A percentile compares a stretch with the other conserved stretches of the same genome.
Evolutionary conservation across 2,888 invertebrate species (phyloP).

Genomic region (Branchipolynoe longqiensis): DNA sequence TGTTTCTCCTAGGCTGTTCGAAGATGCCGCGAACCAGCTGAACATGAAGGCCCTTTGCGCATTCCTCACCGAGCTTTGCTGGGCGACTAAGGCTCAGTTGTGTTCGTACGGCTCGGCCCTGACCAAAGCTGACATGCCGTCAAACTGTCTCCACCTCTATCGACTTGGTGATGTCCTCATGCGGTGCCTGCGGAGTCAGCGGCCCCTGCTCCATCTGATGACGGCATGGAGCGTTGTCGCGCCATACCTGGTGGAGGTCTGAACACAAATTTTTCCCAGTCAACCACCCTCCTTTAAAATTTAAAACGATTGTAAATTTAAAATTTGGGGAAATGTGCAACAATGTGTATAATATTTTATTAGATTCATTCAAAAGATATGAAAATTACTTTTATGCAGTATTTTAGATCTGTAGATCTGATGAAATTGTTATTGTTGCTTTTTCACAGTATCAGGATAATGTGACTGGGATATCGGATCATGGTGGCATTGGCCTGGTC

Average conservation of each 20-base stretch:
- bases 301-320: too few relatives aligned
- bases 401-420: too few relatives aligned
- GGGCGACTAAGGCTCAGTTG: constrained; percentile 92
- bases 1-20: constrained; percentile 89
- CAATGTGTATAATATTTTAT: too few relatives aligned
- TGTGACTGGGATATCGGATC: too few relatives aligned
- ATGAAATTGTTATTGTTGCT: too few relatives aligned
- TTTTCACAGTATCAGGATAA: too few relatives aligned
- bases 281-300: too few relatives aligned
- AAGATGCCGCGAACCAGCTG: constrained; percentile 92
- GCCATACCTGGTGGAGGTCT: constrained; percentile 95
- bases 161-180: constrained; percentile 94
- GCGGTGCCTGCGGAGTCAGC: constrained; percentile 91
- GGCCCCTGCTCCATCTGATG: constrained; percentile 95
- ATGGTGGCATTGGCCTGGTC: too few relatives aligned
- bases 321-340: too few relatives aligned
- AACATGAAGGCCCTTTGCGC: constrained; percentile 92
- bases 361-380: too few relatives aligned
- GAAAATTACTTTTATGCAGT: too few relatives aligned
- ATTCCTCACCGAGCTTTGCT: constrained; percentile 91
- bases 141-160: constrained; percentile 85
- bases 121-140: constrained; percentile 68
- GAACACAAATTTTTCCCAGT: too few relatives aligned
- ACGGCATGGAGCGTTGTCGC: constrained; percentile 95
- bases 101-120: constrained; percentile 69